A percentile compares a stretch with the other conserved stretches of the same genome.
Evolutionary conservation across 1,140 invertebrate species (phyloP).

Genomic region (Lordiphosa clarofinis): DNA sequence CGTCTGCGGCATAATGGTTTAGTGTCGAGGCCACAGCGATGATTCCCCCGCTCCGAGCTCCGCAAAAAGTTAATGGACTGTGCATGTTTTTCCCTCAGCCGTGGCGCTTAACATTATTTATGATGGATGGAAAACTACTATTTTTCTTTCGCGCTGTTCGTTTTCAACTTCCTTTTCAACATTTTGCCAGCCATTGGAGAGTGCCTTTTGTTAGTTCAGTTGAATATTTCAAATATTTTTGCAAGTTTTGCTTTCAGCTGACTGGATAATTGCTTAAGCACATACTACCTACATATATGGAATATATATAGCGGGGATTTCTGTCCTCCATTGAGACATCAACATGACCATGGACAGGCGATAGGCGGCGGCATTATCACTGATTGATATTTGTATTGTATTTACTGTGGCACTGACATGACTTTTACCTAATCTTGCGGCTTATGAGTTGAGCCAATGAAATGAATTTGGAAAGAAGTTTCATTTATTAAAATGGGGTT

Average conservation of each 20-base stretch:
- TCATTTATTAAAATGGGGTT: no score
- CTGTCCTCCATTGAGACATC: slow-evolving; percentile 31
- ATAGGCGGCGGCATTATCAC: slow-evolving; percentile 12
- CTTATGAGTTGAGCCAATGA: slow-evolving; percentile 29
- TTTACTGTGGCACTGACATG: slow-evolving; percentile 35
- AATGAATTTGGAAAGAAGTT: no score
- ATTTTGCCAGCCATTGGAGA: slow-evolving; percentile 43
- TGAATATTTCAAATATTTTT: slow-evolving; percentile 61
- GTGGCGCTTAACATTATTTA: slow-evolving; percentile 80
- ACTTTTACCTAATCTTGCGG: slow-evolving; percentile 41
- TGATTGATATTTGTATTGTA: slow-evolving; percentile 31
- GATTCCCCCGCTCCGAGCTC: slow-evolving; percentile 27
- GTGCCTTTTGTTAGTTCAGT: slow-evolving; percentile 45
- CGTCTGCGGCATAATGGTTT: slow-evolving; percentile 6
- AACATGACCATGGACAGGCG: not conserved
- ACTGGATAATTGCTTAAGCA: slow-evolving; percentile 8
- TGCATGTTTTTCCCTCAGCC: slow-evolving; percentile 78
- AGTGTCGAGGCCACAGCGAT: slow-evolving; percentile 39
- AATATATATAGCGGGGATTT: slow-evolving; percentile 3
- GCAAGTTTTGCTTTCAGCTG: slow-evolving; percentile 25
- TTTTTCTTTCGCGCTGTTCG: slow-evolving; percentile 33
- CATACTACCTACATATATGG: not conserved
- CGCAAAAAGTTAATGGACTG: slow-evolving; percentile 75
- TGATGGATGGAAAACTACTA: slow-evolving; percentile 74
- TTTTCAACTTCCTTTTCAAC: slow-evolving; percentile 58